phyloP scores from a whole-genome alignment of 1,140 invertebrate genomes.

The Meloidogyne hapla region DNA sequence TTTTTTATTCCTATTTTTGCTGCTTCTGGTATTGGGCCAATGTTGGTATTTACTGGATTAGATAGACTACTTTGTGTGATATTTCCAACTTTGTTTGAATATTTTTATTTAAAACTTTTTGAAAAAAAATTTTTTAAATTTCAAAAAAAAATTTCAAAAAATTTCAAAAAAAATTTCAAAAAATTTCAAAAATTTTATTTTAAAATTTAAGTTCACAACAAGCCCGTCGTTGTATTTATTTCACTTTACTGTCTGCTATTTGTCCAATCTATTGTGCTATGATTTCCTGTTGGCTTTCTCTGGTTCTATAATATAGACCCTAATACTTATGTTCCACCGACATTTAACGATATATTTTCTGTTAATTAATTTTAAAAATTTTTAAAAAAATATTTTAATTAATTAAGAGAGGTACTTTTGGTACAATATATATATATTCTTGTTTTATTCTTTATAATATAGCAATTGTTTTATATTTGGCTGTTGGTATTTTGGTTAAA shows the following conservation, averaged over 20 bases:
- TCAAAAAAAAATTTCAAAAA: too few species aligned
- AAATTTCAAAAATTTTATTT: too few species aligned
- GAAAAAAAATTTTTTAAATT: neutral
- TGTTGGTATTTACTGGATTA: slow-evolving; percentile 14
- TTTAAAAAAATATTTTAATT: neutral
- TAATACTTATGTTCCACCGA: neutral
- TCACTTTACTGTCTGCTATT: neutral
- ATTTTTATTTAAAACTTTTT: neutral
- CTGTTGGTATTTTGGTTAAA: slow-evolving; percentile 7
- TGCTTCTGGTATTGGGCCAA: neutral
- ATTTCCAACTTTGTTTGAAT: slow-evolving; percentile 2
- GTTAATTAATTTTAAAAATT: neutral
- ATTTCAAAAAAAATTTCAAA: too few species aligned
- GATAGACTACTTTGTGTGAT: slow-evolving; percentile 22
- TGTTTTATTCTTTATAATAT: neutral
- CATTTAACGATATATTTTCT: slow-evolving; percentile 6
- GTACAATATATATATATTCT: neutral
- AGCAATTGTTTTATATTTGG: slow-evolving; percentile 14
- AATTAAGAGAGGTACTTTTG: slow-evolving; percentile 3
- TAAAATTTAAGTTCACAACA: neutral
- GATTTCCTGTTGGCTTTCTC: neutral
- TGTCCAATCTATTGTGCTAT: neutral
- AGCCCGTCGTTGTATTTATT: neutral
- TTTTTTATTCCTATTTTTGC: slow-evolving; percentile 16
- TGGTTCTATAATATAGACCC: slow-evolving; percentile 2